Conservation (phyloP, 2,797 vertebrate species). For the Melopsittacus undulatus region DNA sequence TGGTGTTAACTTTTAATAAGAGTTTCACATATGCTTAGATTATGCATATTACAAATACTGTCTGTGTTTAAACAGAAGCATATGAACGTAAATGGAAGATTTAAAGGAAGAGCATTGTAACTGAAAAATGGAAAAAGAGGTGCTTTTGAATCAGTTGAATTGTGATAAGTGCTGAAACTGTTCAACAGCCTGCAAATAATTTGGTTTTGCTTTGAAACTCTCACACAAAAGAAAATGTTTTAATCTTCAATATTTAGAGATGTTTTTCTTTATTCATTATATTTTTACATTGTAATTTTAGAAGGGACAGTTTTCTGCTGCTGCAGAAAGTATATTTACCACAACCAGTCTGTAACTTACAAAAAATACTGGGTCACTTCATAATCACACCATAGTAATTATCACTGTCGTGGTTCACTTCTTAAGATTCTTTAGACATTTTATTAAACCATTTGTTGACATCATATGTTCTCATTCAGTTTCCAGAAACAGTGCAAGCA, state of each 20-base stretch:
- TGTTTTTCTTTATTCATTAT: neutral
- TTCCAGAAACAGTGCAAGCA: neutral
- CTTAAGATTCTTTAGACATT: neutral
- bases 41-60: neutral
- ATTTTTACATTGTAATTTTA: neutral
- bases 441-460: neutral
- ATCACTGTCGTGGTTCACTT: neutral
- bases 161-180: neutral
- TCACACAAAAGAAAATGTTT: neutral
- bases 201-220: neutral
- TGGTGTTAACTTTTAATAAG: neutral
- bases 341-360: neutral
- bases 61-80: neutral
- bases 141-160: neutral
- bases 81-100: neutral
- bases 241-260: neutral
- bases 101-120: neutral
- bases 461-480: neutral
- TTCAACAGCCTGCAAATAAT: neutral
- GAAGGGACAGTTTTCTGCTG: neutral
- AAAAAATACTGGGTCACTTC: neutral
- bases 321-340: neutral
- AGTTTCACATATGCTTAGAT: neutral
- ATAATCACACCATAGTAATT: neutral
- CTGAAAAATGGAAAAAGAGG: neutral